Evolutionary conservation across 2,113 vertebrate genomes (phyloP).

Genomic region (Arenaria interpres): DNA sequence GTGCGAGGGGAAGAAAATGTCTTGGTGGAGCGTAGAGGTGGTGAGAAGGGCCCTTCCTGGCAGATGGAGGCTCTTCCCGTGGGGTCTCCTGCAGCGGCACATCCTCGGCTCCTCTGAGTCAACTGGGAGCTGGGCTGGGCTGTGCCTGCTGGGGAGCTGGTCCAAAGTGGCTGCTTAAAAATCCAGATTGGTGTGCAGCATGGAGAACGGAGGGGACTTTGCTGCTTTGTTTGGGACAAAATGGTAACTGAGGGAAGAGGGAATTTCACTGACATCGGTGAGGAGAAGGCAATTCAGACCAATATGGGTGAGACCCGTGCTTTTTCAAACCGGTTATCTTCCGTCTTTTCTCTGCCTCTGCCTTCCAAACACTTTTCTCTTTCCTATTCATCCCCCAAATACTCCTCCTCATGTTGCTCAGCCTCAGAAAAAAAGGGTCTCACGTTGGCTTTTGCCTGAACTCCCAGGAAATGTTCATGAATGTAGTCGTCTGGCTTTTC

Average conservation of each 20-base stretch:
- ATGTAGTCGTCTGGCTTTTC: conserved; percentile 11
- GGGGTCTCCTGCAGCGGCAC: not conserved
- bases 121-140: not conserved
- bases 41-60: not conserved
- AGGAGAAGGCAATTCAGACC: not conserved
- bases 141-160: not conserved
- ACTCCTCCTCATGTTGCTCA: not conserved
- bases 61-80: not conserved
- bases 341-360: not conserved
- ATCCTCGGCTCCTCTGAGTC: not conserved
- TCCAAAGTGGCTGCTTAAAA: not conserved
- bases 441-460: not conserved
- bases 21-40: not conserved
- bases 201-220: not conserved
- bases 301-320: not conserved
- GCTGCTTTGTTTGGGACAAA: not conserved
- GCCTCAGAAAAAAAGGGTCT: not conserved
- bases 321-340: not conserved
- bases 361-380: not conserved
- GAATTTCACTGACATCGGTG: not conserved
- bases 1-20: not conserved
- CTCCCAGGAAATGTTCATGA: not conserved
- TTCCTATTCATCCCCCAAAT: not conserved
- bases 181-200: not conserved
- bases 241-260: not conserved